phyloP scores from a whole-genome alignment of 2,113 vertebrate species.

The Nasalis larvatus region DNA sequence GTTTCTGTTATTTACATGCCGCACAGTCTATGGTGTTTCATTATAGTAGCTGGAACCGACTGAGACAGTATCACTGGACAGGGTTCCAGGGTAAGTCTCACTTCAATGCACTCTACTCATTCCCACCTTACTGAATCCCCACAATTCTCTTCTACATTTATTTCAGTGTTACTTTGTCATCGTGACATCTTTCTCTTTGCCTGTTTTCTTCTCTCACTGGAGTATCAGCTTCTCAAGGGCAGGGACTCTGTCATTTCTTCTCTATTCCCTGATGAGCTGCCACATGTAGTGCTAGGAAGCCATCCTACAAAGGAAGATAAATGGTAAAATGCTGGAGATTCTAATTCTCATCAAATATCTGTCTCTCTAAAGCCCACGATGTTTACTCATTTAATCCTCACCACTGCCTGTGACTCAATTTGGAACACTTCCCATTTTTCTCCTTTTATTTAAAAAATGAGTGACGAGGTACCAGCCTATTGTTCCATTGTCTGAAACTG shows the following conservation, averaged over 20 bases:
- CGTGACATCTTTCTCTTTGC: neutral
- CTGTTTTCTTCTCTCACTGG: neutral
- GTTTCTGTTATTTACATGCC: neutral
- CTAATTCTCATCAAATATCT: slow-evolving; percentile 63
- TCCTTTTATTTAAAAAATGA: slow-evolving; percentile 68
- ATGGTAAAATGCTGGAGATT: neutral
- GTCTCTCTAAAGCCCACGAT: slow-evolving; percentile 56
- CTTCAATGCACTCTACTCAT: neutral
- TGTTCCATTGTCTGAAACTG: slow-evolving; percentile 73
- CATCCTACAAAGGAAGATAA: neutral
- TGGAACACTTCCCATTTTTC: slow-evolving; percentile 76
- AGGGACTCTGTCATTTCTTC: neutral
- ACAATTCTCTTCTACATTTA: neutral
- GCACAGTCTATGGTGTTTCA: neutral
- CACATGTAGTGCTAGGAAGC: neutral
- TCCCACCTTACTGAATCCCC: neutral
- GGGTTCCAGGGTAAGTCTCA: neutral
- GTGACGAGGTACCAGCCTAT: slow-evolving; percentile 66
- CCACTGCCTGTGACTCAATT: slow-evolving; percentile 70
- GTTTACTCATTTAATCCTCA: slow-evolving; percentile 70
- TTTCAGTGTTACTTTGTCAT: neutral
- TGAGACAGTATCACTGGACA: neutral
- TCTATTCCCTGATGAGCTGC: neutral
- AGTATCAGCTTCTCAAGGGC: neutral
- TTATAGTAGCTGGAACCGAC: neutral